Percentiles rank a stretch among this genome's conserved stretches.
Conservation (phyloP, 2,888 invertebrate genomes). For the Bombylius discolor region DNA sequence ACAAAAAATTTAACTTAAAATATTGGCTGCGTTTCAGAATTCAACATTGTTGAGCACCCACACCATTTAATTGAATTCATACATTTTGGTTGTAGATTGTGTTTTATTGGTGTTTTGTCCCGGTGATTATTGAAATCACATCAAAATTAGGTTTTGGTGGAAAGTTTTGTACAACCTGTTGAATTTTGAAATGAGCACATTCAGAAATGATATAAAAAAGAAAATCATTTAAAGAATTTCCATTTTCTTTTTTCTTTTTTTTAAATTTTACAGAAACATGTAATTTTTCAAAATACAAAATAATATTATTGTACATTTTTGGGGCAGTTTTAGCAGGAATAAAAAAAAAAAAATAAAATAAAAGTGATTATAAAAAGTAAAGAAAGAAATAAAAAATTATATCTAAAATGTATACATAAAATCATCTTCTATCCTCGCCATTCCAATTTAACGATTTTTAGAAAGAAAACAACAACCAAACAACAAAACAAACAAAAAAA, state of each 20-base stretch:
- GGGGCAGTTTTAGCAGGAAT: constrained; percentile 3
- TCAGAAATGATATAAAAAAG: too few relatives aligned
- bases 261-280: not conserved
- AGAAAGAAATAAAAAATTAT: not conserved
- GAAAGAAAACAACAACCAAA: constrained; percentile 3
- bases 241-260: not conserved
- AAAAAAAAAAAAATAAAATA: not conserved
- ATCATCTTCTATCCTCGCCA: constrained; percentile 15
- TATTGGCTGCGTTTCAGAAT: too few relatives aligned
- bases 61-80: too few relatives aligned
- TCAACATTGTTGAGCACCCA: too few relatives aligned
- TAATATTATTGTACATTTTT: not conserved
- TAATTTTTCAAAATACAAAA: not conserved
- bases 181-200: too few relatives aligned
- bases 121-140: too few relatives aligned
- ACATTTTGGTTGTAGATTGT: too few relatives aligned
- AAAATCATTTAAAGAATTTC: not conserved
- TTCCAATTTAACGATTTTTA: constrained; percentile 13
- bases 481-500: constrained; percentile 3
- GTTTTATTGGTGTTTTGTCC: too few relatives aligned
- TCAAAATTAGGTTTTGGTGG: too few relatives aligned
- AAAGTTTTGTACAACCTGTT: too few relatives aligned
- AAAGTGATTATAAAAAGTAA: not conserved
- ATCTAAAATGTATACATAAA: not conserved
- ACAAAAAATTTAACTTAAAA: too few relatives aligned